Base-by-base conservation (phyloP, 2,113 vertebrate genomes). In the Macheiramphus alcinus region DNA sequence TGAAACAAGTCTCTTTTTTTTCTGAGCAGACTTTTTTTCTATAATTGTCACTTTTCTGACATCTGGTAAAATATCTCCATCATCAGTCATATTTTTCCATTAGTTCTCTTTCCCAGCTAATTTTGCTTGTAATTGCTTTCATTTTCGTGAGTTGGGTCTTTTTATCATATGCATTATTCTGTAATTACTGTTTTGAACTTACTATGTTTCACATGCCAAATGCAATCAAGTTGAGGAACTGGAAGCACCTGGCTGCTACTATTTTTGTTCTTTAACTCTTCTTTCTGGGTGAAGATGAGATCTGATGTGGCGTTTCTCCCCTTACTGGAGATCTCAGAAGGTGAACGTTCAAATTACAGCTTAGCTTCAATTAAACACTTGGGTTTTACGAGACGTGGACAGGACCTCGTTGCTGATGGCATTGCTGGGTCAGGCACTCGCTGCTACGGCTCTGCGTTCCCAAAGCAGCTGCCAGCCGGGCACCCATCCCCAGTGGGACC, bases 111-210 rank as follows among this genome's bases (percentile, higher is more conserved):
- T 93, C 29, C 53, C 38, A 38, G 31, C 70, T 95, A 62, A 95
- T 97, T 95, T 91, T 81, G 29, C 80, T 75, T 70, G 18, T 93
- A 94, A 94, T 91, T 95, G 38, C 84, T 88, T 91, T 89, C 52
- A 65, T 52, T 96, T 95, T 65, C 25, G 29, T 73, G 62, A 94
- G 31, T 53, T 71, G 71, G 48, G 62, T 80, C 86, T 95, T 81
- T 91, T 81, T 79, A 63, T 95, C 32, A 16, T 68, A 75, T 10
- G 29, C 31, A 82, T 94, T 97, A 85, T 96, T 94, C 93, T 90
- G 32, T 96, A 95, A 97, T 96, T 94, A 95, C 93, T 96, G 74
- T 94, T 96, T 96, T 95, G 92, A 92, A 73, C 81, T 62, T 93
- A 52, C 25, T 93, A 3, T 86, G 82, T 96, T 95, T 96, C 92